These are phyloP conservation scores for Aurelia sp. DNA, from an alignment of 30 jellyfish, hydroid and myxozoan genomes.

Conservation along the genomic window DNA sequence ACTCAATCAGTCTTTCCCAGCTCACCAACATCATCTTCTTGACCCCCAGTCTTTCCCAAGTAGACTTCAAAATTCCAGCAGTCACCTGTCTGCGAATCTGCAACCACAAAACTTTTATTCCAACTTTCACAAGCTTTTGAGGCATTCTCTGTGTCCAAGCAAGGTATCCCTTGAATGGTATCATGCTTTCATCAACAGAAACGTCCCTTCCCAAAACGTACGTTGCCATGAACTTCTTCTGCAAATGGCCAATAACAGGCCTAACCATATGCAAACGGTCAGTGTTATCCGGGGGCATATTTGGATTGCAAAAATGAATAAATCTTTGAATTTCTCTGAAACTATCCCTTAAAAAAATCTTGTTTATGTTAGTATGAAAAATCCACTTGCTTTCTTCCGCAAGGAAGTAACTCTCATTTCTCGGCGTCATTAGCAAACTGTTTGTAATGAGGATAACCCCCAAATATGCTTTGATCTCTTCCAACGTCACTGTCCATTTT, in stretches of 20 bases:
- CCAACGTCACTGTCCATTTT: constrained; percentile 34
- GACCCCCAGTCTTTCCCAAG: background rate
- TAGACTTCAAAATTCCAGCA: constrained; percentile 50
- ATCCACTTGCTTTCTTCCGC: no score
- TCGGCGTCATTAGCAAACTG: constrained; percentile 19
- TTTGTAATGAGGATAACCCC: constrained; percentile 46
- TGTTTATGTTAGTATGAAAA: constrained; percentile 19
- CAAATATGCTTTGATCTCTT: constrained; percentile 24
- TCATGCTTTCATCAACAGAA: constrained; percentile 76
- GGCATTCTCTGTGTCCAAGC: constrained; percentile 68
- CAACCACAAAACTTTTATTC: constrained; percentile 42
- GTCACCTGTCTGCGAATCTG: constrained; percentile 71
- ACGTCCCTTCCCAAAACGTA: constrained; percentile 37
- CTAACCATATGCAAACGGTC: constrained; percentile 49
- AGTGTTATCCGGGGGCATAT: constrained; percentile 21
- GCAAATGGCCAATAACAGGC: constrained; percentile 80
- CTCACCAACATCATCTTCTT: constrained; percentile 50
- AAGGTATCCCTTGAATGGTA: constrained; percentile 81
- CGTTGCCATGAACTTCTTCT: constrained; percentile 40
- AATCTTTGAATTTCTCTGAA: constrained; percentile 54
- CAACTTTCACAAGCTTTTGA: constrained; percentile 79
- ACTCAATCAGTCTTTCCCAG: constrained; percentile 55
- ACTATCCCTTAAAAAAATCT: constrained; percentile 30
- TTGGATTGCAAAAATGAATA: constrained; percentile 50
- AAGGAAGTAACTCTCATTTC: constrained; percentile 1